phyloP scores from a whole-genome alignment of 2,113 vertebrate species.

The Lasiurus borealis region DNA sequence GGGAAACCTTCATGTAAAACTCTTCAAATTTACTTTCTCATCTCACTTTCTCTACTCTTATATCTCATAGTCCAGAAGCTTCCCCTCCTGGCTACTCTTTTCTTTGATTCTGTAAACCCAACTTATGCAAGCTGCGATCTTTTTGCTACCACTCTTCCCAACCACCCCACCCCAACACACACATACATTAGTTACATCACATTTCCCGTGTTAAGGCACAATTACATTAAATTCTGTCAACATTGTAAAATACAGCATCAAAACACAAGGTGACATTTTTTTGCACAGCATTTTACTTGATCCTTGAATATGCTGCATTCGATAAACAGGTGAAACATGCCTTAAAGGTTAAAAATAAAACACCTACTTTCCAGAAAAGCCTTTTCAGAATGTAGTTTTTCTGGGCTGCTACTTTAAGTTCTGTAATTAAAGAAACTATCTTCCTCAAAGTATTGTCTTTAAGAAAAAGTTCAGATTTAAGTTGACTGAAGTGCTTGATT shows the following conservation, averaged over 20 bases:
- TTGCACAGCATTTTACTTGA: constrained; percentile 39
- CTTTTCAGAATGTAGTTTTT: constrained; percentile 79
- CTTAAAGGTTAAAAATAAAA: constrained; percentile 60
- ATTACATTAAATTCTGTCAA: not conserved
- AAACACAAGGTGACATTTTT: not conserved
- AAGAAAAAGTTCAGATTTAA: constrained; percentile 79
- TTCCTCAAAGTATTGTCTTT: constrained; percentile 75
- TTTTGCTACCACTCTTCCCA: not conserved
- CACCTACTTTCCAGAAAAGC: constrained; percentile 81
- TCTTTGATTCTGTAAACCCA: not conserved
- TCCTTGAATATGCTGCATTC: not conserved
- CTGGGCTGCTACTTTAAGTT: constrained; percentile 78
- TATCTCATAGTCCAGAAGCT: not conserved
- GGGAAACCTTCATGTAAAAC: not conserved
- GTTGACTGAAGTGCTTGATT: constrained; percentile 78
- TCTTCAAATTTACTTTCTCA: constrained; percentile 1
- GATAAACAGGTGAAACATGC: not conserved
- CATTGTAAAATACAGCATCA: constrained; percentile 36
- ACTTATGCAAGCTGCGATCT: not conserved
- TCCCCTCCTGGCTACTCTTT: not conserved
- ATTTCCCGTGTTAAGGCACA: not conserved
- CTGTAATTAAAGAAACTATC: constrained; percentile 63
- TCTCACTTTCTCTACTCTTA: not conserved
- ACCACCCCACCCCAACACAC: not conserved
- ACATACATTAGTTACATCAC: not conserved